phyloP scores from a whole-genome alignment of 53 echinoderm and acorn worm genomes.

The Echinarachnius parma region DNA sequence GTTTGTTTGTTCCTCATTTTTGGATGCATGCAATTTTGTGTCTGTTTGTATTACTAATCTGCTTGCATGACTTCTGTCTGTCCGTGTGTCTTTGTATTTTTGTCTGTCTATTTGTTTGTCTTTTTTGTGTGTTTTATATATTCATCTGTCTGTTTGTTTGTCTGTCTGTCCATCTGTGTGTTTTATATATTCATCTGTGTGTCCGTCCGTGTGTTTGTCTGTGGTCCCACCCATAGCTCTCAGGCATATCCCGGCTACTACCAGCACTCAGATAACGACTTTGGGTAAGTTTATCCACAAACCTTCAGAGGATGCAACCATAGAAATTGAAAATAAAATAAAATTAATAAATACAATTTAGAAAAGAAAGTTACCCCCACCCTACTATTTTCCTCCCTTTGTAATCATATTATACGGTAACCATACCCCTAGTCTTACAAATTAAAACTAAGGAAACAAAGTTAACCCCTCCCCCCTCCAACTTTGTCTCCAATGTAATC shows the following conservation, averaged over 20 bases:
- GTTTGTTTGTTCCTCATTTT: background rate
- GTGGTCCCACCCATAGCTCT: conserved; percentile 4
- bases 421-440: no score
- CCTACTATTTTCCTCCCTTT: no score
- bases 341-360: no score
- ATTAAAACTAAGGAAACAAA: no score
- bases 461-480: no score
- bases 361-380: no score
- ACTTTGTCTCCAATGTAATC: no score
- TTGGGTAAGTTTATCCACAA: conserved; percentile 49
- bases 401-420: no score
- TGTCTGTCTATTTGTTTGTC: background rate
- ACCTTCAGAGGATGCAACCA: no score
- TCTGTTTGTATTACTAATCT: background rate
- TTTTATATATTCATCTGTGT: background rate
- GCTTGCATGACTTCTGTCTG: background rate
- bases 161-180: background rate
- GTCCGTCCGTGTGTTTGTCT: conserved; percentile 16
- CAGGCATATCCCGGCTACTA: conserved; percentile 33
- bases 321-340: no score
- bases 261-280: conserved; percentile 31
- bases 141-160: conserved; percentile 4
- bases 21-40: background rate
- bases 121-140: background rate
- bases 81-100: background rate